Evolutionary conservation across 2,113 vertebrate species (phyloP), one percentile per base, ranked within the genome.

Genomic region (Carlito syrichta): DNA sequence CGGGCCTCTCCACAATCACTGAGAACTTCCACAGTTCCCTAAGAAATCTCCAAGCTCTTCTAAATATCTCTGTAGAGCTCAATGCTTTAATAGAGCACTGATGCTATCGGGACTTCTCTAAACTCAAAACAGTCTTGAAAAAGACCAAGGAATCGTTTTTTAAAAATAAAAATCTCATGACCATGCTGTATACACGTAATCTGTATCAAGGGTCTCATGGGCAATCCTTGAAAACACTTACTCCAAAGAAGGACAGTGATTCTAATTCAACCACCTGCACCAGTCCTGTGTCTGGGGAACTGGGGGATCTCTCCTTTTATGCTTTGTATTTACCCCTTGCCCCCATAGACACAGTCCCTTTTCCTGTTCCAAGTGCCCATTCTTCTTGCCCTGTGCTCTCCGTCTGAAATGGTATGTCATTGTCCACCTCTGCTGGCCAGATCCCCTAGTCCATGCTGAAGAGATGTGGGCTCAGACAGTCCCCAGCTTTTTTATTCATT

Each of bases 271-370:
- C 14, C 25, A 27, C 56, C 32, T 69, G 1, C 48, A 60, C 30
- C 45, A 20, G 30, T 50, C n/a, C n/a, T 83, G 27, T 63, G 11
- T 58, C 73, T 30, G 35, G 56, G n/a, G n/a, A n/a, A n/a, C n/a
- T 43, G 17, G 69, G 43, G 30, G 25, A 20, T 56, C 43, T 85
- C 0, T n/a, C 20, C 89, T 66, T 66, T 95, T 62, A 38, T 82
- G 11, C 78, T 87, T 63, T 54, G 43, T 23, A n/a, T 48, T 68
- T 74, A 9, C 0, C 0, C 20, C 3, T 2, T 38, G 0, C 20
- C 8, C 27, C 25, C 27, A 19, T 1, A 63, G 52, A 78, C 35
- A 69, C 6, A 77, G 16, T 7, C 11, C 13, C 40, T 79, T n/a
- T 45, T 91, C 32, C 40, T 81, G 10, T 2, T 63, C 20, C 43